Percentiles rank a stretch among this genome's conserved stretches.
phyloP scores from a whole-genome alignment of 1,140 invertebrate species.

The Aphelinus certus region DNA sequence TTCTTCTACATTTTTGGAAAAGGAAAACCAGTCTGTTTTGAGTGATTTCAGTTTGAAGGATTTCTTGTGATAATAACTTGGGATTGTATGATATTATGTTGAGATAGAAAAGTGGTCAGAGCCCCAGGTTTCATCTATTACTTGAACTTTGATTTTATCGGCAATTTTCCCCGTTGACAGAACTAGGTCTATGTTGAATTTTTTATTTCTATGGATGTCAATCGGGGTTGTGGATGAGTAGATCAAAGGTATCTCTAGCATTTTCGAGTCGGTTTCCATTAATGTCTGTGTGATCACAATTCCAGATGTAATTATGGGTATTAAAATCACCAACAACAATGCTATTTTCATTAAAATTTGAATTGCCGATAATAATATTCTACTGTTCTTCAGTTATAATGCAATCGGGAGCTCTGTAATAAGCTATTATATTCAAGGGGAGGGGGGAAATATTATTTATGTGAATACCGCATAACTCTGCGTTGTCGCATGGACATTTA shows the following conservation, averaged over 20 bases:
- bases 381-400: neutral
- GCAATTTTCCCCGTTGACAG: too few relatives aligned
- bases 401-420: neutral
- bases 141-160: too few relatives aligned
- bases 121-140: too few relatives aligned
- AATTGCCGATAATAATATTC: constrained; percentile 11
- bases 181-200: too few relatives aligned
- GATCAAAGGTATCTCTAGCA: neutral
- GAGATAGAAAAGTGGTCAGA: too few relatives aligned
- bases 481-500: neutral
- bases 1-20: too few relatives aligned
- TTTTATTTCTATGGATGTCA: neutral
- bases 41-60: too few relatives aligned
- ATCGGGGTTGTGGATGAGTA: constrained; percentile 5
- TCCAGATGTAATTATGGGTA: constrained; percentile 6
- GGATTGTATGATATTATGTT: too few relatives aligned
- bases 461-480: neutral
- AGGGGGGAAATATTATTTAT: neutral
- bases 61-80: too few relatives aligned
- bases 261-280: neutral
- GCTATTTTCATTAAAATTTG: neutral
- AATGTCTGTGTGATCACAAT: constrained; percentile 3
- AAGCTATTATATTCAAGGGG: neutral
- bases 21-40: too few relatives aligned
- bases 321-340: constrained; percentile 15